phyloP scores from a whole-genome alignment of 2,113 vertebrate genomes.

The Candoia aspera region DNA sequence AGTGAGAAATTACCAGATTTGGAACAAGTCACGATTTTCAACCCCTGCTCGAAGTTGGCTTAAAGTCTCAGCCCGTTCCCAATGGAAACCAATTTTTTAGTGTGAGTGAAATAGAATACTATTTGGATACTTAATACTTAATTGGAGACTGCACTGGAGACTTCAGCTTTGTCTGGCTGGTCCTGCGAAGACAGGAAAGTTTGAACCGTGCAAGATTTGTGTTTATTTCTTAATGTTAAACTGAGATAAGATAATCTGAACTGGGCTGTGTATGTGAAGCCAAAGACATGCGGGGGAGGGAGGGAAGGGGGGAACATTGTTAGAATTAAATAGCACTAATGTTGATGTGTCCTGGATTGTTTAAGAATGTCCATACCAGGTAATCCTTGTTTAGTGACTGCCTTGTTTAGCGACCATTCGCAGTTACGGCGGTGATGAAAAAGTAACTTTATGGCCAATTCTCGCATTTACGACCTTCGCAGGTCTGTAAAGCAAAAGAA shows the following conservation, averaged over 20 bases:
- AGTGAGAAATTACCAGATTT: background rate
- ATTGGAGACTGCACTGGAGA: background rate
- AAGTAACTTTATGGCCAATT: background rate
- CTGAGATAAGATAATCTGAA: background rate
- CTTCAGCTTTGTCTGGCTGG: background rate
- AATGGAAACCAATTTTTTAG: background rate
- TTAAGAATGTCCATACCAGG: background rate
- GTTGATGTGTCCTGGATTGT: background rate
- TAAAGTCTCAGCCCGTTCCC: no score
- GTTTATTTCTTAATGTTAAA: background rate
- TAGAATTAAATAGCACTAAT: background rate
- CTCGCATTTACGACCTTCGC: background rate
- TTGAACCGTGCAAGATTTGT: background rate
- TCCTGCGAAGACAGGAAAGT: background rate
- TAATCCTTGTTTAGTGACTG: background rate
- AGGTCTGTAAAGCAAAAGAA: background rate
- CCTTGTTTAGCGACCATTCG: background rate
- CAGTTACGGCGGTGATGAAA: background rate
- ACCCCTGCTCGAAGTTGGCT: background rate
- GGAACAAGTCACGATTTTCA: background rate
- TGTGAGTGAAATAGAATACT: background rate
- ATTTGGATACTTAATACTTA: no score
- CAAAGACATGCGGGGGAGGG: no score
- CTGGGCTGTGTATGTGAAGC: background rate
- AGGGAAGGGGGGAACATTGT: background rate